These are phyloP conservation scores for Papilio polyxenes DNA, from an alignment of 1,140 invertebrate genomes.

Conservation along the genomic window DNA sequence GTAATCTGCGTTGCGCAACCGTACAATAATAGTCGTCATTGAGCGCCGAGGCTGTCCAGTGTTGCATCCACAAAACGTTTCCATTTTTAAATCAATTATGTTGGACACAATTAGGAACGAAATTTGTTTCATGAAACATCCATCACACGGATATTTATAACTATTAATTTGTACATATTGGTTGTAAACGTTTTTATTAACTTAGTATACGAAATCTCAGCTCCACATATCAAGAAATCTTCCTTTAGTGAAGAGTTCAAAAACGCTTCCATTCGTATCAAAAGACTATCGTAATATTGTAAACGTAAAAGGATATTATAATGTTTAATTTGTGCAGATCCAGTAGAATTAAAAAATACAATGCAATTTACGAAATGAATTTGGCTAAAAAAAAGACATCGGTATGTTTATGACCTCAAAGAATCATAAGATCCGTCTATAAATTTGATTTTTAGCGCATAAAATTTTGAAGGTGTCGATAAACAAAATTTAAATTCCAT, in stretches of 20 bases:
- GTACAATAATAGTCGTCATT: conserved; percentile 56
- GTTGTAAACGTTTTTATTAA: neutral
- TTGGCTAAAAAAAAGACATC: neutral
- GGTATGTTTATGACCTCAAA: neutral
- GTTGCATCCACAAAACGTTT: conserved; percentile 14
- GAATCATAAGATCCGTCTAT: neutral
- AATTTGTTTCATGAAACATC: neutral
- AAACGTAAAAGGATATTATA: neutral
- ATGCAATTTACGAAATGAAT: neutral
- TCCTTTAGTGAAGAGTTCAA: neutral
- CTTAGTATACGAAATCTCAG: no score
- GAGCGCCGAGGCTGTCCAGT: conserved; percentile 28
- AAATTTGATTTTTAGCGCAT: conserved; percentile 6
- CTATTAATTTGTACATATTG: neutral
- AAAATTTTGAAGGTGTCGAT: neutral
- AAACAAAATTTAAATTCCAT: conserved; percentile 1
- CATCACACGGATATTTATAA: neutral
- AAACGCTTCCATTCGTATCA: no score
- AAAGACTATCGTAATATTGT: neutral
- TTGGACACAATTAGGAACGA: conserved; percentile 4
- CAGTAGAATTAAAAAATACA: neutral
- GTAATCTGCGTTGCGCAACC: conserved; percentile 63
- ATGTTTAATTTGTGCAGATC: neutral
- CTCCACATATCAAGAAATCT: neutral
- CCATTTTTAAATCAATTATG: conserved; percentile 17